Conservation (phyloP, 2,888 invertebrate species). For the Amphipoea oculea region DNA sequence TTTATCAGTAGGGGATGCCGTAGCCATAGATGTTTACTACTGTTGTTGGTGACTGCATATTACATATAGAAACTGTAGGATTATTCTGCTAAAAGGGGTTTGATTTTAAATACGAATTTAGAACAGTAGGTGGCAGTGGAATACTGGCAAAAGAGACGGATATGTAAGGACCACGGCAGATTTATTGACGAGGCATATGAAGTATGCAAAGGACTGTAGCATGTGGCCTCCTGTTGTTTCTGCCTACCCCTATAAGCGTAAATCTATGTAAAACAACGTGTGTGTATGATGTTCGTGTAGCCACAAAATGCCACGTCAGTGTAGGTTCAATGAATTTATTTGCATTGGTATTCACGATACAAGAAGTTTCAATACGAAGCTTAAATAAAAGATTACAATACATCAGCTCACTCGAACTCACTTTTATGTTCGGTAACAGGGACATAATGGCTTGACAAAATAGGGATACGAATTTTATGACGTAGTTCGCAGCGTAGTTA, state of each 20-base stretch:
- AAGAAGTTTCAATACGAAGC: conserved; percentile 6
- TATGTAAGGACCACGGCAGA: neutral
- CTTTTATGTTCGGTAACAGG: neutral
- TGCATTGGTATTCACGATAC: neutral
- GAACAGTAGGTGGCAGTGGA: neutral
- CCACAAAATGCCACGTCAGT: neutral
- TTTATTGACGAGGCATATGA: neutral
- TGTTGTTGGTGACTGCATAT: neutral
- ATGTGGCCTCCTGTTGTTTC: neutral
- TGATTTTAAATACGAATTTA: neutral
- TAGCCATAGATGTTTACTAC: conserved; percentile 8
- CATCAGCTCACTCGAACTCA: neutral
- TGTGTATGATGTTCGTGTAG: neutral
- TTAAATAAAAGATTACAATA: neutral
- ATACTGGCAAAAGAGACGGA: neutral
- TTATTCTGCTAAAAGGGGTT: neutral
- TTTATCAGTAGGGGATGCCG: conserved; percentile 28
- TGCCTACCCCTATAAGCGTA: neutral
- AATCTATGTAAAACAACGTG: neutral
- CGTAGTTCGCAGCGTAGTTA: neutral
- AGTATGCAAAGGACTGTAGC: neutral
- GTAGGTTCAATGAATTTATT: neutral
- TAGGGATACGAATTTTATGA: conserved; percentile 1
- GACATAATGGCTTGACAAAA: neutral
- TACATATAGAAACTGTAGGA: neutral